A percentile compares a stretch with the other conserved stretches of the same genome.
Conservation (phyloP, 53 echinoderm and acorn worm genomes). For the Astropecten irregularis region DNA sequence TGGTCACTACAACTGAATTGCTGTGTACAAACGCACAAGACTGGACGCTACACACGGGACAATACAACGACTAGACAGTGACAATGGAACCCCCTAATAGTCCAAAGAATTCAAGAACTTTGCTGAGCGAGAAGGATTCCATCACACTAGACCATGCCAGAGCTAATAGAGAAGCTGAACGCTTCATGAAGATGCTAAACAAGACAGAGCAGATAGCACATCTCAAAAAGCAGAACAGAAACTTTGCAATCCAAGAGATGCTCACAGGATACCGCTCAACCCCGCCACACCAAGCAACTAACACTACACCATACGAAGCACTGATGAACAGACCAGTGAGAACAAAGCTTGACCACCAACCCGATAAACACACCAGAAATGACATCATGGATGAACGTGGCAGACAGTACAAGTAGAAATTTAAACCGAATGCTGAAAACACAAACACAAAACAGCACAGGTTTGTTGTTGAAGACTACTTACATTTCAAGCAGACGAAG, state of each 20-base stretch:
- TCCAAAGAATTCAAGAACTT: constrained; percentile 61
- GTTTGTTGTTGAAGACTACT: constrained; percentile 59
- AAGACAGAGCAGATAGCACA: constrained; percentile 48
- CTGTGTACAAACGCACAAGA: constrained; percentile 61
- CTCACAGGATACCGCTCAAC: constrained; percentile 40
- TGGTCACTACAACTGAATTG: constrained; percentile 59
- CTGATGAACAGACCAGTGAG: constrained; percentile 42
- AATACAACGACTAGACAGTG: constrained; percentile 53
- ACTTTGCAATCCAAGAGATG: constrained; percentile 31
- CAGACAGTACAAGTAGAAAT: constrained; percentile 45
- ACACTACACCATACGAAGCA: constrained; percentile 47
- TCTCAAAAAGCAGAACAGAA: constrained; percentile 11
- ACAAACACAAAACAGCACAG: constrained; percentile 44
- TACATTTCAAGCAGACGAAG: constrained; percentile 56
- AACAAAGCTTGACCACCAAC: constrained; percentile 50
- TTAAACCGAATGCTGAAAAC: constrained; percentile 36
- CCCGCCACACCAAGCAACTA: constrained; percentile 55
- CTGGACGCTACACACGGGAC: constrained; percentile 57
- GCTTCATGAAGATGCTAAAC: constrained; percentile 69
- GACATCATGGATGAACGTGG: constrained; percentile 20
- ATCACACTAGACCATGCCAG: constrained; percentile 57
- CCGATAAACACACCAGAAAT: background rate
- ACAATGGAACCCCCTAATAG: constrained; percentile 67
- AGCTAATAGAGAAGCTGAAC: constrained; percentile 67
- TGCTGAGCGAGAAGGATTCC: constrained; percentile 59